Evolutionary conservation across 2,113 vertebrate species (phyloP).

Genomic region (Macquaria australasica): DNA sequence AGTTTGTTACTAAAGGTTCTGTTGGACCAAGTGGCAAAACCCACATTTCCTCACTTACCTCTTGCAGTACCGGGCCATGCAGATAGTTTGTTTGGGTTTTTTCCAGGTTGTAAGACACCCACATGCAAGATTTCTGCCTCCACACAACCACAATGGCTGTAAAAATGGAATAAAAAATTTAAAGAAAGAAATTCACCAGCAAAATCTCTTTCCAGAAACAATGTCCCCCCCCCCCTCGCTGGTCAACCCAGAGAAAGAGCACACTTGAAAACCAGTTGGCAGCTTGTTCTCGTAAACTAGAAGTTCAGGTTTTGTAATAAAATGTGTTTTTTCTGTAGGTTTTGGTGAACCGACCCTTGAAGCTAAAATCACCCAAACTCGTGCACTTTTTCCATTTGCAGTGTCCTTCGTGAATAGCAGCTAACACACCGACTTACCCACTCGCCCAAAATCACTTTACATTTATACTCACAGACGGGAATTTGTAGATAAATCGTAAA

Average conservation of each 20-base stretch:
- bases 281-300: background rate
- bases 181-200: background rate
- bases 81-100: background rate
- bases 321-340: no score
- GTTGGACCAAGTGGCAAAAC: background rate
- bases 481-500: fast-evolving
- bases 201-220: background rate
- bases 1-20: background rate
- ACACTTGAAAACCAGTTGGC: background rate
- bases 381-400: background rate
- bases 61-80: background rate
- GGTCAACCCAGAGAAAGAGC: background rate
- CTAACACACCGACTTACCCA: fast-evolving
- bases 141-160: background rate
- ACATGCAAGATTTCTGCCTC: background rate
- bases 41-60: background rate
- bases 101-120: background rate
- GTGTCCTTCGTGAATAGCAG: background rate
- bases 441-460: background rate
- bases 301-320: background rate
- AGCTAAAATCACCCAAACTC: background rate
- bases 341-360: background rate
- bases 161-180: no score
- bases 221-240: background rate
- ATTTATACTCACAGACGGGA: background rate